Conservation (phyloP, 2,797 vertebrate species). For the Nannoperca australis region DNA sequence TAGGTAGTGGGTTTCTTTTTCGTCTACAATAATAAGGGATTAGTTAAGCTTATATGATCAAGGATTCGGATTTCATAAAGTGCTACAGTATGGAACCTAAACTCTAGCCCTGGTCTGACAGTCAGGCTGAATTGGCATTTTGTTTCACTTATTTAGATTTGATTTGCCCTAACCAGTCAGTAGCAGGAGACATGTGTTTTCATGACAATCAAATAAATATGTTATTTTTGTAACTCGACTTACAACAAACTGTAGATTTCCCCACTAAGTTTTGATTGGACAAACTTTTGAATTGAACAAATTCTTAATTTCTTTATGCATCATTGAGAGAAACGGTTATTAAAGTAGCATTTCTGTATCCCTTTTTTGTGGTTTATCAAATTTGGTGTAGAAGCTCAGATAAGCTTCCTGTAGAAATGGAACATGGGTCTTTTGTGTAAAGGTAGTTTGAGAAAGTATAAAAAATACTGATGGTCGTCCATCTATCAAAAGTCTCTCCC, state of each 20-base stretch:
- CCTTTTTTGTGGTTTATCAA: no score
- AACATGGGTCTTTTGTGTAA: background rate
- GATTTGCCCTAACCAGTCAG: no score
- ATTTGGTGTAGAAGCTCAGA: background rate
- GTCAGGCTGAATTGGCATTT: no score
- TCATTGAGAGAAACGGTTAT: background rate
- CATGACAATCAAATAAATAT: background rate
- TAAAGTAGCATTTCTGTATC: background rate
- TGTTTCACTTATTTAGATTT: no score
- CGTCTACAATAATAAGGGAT: no score
- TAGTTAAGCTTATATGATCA: no score
- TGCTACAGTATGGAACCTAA: no score
- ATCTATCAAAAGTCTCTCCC: background rate
- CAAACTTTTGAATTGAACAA: background rate
- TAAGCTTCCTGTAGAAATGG: background rate
- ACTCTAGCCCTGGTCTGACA: no score
- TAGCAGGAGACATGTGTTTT: background rate
- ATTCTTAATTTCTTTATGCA: background rate
- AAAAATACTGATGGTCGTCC: background rate
- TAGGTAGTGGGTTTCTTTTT: no score
- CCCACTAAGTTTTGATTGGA: background rate
- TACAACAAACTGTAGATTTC: no score
- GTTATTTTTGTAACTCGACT: background rate
- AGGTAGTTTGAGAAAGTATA: background rate
- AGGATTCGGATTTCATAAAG: no score